A percentile compares a stretch with the other conserved stretches of the same genome.
phyloP scores from a whole-genome alignment of 2,888 invertebrate species.

The Metallyticus violacea region DNA sequence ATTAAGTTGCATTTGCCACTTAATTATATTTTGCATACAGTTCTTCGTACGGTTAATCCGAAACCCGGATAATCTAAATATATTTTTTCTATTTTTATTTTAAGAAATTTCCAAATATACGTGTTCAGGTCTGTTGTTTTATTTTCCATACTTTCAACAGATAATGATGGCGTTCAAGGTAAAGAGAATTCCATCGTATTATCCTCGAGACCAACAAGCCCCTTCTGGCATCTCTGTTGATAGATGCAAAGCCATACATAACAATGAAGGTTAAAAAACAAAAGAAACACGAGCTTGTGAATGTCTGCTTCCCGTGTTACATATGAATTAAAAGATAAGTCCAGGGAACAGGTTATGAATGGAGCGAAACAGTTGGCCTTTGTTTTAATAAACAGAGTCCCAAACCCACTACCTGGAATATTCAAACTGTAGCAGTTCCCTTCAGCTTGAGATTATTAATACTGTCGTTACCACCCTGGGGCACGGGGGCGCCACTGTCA shows the following conservation, averaged over 20 bases:
- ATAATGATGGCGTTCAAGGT: too few species aligned
- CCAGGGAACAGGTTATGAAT: background rate
- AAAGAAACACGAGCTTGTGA: background rate
- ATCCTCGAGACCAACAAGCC: background rate
- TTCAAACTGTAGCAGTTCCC: too few species aligned
- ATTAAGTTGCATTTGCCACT: too few species aligned
- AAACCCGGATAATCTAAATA: too few species aligned
- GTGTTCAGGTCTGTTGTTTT: too few species aligned
- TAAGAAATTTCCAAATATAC: too few species aligned
- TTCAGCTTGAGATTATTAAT: background rate
- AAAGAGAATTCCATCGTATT: background rate
- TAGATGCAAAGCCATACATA: background rate
- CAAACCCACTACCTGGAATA: background rate
- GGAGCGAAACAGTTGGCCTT: background rate
- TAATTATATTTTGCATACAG: too few species aligned
- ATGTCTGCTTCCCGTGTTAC: background rate
- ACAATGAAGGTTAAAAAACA: background rate
- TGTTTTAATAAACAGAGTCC: background rate
- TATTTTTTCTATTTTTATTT: too few species aligned
- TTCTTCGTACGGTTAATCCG: too few species aligned
- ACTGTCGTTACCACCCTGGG: background rate
- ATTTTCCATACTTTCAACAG: too few species aligned
- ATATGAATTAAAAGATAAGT: background rate
- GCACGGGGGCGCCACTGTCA: conserved; percentile 19
- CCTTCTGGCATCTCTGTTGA: background rate